Conservation (phyloP, 2,888 invertebrate genomes). For the Stenodema calcarata region DNA sequence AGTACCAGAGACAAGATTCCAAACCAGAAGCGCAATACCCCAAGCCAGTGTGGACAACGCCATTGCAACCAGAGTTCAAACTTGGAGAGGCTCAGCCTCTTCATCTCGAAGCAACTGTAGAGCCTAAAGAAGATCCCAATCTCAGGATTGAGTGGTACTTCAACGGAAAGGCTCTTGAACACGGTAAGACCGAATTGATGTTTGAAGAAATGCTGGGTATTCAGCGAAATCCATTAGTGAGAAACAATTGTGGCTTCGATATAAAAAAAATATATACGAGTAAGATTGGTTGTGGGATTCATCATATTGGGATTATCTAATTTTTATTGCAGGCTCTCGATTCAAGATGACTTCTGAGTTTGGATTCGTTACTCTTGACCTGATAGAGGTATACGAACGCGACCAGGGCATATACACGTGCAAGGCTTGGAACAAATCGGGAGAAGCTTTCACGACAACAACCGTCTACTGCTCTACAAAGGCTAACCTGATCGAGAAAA, state of each 20-base stretch:
- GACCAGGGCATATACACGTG: slow-evolving; percentile 94
- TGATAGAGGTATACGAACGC: slow-evolving; percentile 89
- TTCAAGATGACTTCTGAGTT: slow-evolving; percentile 95
- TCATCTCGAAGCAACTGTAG: slow-evolving; percentile 92
- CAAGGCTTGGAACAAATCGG: slow-evolving; percentile 85
- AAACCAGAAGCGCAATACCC: slow-evolving; percentile 78
- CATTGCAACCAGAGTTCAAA: slow-evolving; percentile 79
- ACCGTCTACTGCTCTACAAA: slow-evolving; percentile 84
- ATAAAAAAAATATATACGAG: no score
- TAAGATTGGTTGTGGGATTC: no score
- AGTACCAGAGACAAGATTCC: slow-evolving; percentile 72
- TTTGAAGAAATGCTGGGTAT: no score
- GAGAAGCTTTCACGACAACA: slow-evolving; percentile 91
- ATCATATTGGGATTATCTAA: no score
- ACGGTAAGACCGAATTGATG: slow-evolving; percentile 65
- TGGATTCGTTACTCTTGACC: slow-evolving; percentile 93
- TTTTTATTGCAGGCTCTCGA: slow-evolving; percentile 67
- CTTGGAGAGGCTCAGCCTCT: slow-evolving; percentile 83
- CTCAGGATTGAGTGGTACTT: slow-evolving; percentile 93
- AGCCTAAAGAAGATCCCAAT: slow-evolving; percentile 91
- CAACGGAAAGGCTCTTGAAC: slow-evolving; percentile 85
- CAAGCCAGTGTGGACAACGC: slow-evolving; percentile 86
- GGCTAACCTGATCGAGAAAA: slow-evolving; percentile 82
- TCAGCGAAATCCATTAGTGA: no score
- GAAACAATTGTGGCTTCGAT: no score